A percentile compares a stretch with the other conserved stretches of the same genome.
Conservation (phyloP, 2,113 vertebrate species). For the Panthera uncia region DNA sequence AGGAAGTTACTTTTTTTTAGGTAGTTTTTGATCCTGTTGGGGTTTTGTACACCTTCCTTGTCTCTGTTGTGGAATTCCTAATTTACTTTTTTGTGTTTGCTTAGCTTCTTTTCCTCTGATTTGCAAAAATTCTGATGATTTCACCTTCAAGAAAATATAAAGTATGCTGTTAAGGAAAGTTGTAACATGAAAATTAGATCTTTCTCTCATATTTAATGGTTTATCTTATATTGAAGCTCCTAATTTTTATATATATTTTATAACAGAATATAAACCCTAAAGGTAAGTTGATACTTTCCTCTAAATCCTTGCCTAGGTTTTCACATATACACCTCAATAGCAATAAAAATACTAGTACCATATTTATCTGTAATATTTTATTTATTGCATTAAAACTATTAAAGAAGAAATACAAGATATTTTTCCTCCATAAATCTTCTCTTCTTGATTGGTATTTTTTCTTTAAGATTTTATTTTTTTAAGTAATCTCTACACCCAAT, state of each 20-base stretch:
- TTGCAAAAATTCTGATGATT: slow-evolving; percentile 74
- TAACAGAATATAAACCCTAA: slow-evolving; percentile 25
- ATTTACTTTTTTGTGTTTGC: slow-evolving; percentile 47
- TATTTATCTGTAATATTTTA: slow-evolving; percentile 10
- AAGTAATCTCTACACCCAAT: background rate
- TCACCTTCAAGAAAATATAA: slow-evolving; percentile 75
- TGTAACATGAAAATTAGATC: background rate
- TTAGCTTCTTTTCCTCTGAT: slow-evolving; percentile 76
- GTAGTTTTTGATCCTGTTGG: slow-evolving; percentile 68
- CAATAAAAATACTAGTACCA: slow-evolving; percentile 45
- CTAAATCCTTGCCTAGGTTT: slow-evolving; percentile 31
- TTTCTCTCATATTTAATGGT: slow-evolving; percentile 44
- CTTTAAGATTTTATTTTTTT: background rate
- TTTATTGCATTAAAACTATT: slow-evolving; percentile 34
- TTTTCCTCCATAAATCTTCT: background rate
- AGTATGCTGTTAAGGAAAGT: slow-evolving; percentile 22
- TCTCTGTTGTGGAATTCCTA: background rate
- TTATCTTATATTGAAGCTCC: background rate
- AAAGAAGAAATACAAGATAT: background rate
- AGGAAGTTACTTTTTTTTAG: slow-evolving; percentile 78
- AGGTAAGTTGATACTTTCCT: background rate
- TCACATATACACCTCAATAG: background rate
- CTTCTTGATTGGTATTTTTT: background rate
- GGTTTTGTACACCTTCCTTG: slow-evolving; percentile 59
- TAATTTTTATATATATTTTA: slow-evolving; percentile 26